phyloP scores from a whole-genome alignment of 2,888 invertebrate genomes.

The Mystacides longicornis region DNA sequence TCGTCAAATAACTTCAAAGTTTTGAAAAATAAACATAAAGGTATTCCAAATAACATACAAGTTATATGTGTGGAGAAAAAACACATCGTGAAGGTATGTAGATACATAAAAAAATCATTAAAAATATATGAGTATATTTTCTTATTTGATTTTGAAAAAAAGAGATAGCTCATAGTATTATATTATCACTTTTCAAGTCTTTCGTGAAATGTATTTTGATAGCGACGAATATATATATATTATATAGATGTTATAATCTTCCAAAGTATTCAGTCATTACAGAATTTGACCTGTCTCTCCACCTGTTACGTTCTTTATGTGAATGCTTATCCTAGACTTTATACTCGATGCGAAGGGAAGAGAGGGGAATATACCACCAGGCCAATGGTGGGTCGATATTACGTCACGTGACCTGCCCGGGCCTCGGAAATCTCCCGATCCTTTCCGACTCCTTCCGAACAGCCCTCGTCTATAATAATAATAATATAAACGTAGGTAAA shows the following conservation, averaged over 20 bases:
- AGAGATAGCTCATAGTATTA: too few species aligned
- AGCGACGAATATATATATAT: too few species aligned
- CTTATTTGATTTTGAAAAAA: too few species aligned
- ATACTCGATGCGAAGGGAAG: background rate
- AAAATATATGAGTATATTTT: too few species aligned
- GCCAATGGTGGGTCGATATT: slow-evolving; percentile 22
- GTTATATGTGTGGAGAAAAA: too few species aligned
- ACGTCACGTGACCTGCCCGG: slow-evolving; percentile 26
- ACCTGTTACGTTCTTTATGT: slow-evolving; percentile 4
- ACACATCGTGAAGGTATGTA: too few species aligned
- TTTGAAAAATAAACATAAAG: too few species aligned
- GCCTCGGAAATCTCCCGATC: slow-evolving; percentile 10
- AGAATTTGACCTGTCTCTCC: slow-evolving; percentile 1
- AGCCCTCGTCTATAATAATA: background rate
- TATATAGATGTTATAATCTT: background rate
- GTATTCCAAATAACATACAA: too few species aligned
- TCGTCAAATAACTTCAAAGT: too few species aligned
- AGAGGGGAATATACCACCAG: background rate
- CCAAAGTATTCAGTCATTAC: background rate
- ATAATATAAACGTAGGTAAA: background rate
- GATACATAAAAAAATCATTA: too few species aligned
- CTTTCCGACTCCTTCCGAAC: background rate
- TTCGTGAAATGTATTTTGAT: too few species aligned
- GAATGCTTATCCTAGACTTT: slow-evolving; percentile 1
- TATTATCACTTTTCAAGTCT: too few species aligned